These are phyloP conservation scores for Drosophila pseudotalamancana DNA, from an alignment of 2,888 invertebrate genomes.

Conservation along the genomic window DNA sequence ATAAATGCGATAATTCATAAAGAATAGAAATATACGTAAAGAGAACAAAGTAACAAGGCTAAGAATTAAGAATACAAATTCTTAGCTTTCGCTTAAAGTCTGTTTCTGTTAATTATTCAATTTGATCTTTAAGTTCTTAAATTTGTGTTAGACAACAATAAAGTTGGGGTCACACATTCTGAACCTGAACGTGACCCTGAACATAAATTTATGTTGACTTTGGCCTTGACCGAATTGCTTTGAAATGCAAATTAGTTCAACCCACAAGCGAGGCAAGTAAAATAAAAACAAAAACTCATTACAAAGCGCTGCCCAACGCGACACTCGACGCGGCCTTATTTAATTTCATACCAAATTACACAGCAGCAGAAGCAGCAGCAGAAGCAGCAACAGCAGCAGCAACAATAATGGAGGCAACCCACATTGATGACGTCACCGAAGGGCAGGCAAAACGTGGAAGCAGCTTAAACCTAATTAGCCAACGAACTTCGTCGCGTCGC, in stretches of 20 bases:
- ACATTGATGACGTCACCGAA: constrained; percentile 62
- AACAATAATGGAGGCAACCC: constrained; percentile 28
- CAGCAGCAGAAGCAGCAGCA: constrained; percentile 19
- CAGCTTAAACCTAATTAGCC: constrained; percentile 81
- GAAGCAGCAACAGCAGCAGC: constrained; percentile 1
- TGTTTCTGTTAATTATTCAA: not conserved
- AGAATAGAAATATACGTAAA: no score
- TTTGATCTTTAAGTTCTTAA: not conserved
- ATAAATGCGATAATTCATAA: no score
- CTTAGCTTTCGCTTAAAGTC: no score
- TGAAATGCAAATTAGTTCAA: constrained; percentile 72
- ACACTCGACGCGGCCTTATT: constrained; percentile 59
- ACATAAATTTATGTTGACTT: constrained; percentile 54
- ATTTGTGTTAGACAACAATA: not conserved
- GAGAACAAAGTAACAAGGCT: no score
- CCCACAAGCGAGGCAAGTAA: constrained; percentile 35
- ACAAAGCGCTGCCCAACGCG: constrained; percentile 38
- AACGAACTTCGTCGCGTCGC: constrained; percentile 29
- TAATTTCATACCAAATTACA: constrained; percentile 76
- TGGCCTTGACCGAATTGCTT: constrained; percentile 72
- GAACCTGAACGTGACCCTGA: constrained; percentile 52
- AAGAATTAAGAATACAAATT: no score
- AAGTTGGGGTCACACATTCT: not conserved
- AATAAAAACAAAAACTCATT: constrained; percentile 65
- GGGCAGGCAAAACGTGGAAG: constrained; percentile 42